Evolutionary conservation across 2,113 vertebrate species (phyloP), one percentile per base, ranked within the genome.

Genomic region (Tachuris rubrigastra): DNA sequence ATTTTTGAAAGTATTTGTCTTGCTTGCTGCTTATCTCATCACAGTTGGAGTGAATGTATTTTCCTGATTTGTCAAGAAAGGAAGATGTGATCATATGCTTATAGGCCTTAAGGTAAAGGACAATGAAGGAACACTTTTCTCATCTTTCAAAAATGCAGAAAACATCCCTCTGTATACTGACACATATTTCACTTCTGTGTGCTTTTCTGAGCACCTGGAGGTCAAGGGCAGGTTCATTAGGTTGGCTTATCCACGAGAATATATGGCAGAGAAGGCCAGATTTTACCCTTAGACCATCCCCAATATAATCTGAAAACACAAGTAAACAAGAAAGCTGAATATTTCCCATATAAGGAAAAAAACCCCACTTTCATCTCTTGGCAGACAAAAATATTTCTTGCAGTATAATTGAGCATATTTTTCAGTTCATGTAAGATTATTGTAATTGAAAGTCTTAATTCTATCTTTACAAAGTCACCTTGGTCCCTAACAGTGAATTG

Each of bases 361-460:
- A 0, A 0, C 0, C 25, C 28, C 39, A 31, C 35, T 82, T 63
- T 44, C 3, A 4, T 63, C 44, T 93, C 58, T 66, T 87, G 30
- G 27, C 41, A 87, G 80, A 37, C 49, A 87, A 67, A 90, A 75
- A 7, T 96, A 79, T 60, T 91, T 87, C 87, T 73, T 83, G 59
- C 12, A 20, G 35, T 66, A 7, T 91, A 91, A 94, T 73, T 91
- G 67, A 85, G 20, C 30, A 21, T 67, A 77, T 91, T 93, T 66
- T 72, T 95, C 78, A 86, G 14, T 77, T 93, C 47, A 11, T 69
- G n/a, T 35, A 85, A 85, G 82, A 74, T 24, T 49, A 8, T 87
- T 93, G n/a, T 91, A 96, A 96, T 87, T 91, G 67, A 91, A 94
- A 91, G 37, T 63, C 67, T 91, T 93, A 53, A 88, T 79, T 91